Conservation (phyloP, 2,113 vertebrate genomes). For the Tenrec ecaudatus region DNA sequence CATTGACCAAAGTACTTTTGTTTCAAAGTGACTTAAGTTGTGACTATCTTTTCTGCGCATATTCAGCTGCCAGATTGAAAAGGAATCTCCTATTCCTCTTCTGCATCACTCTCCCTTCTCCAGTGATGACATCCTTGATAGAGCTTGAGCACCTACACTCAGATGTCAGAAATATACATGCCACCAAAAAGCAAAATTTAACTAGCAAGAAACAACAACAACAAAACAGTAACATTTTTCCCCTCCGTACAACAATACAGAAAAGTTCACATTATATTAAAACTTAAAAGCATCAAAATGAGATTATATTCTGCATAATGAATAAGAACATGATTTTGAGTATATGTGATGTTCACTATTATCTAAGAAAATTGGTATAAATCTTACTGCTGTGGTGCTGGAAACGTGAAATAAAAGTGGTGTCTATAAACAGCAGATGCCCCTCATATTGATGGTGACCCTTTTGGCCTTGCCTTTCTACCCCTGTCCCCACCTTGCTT, state of each 20-base stretch:
- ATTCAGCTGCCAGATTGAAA: conserved; percentile 44
- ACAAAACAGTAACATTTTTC: background rate
- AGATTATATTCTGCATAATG: conserved; percentile 20
- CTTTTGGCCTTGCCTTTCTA: conserved; percentile 75
- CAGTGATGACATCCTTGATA: conserved; percentile 64
- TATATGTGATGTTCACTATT: conserved; percentile 44
- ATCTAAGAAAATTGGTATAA: background rate
- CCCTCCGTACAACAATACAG: background rate
- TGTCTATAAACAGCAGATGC: conserved; percentile 80
- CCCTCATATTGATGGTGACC: conserved; percentile 75
- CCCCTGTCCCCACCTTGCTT: conserved; percentile 84
- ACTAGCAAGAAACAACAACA: background rate
- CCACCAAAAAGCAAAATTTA: conserved; percentile 16
- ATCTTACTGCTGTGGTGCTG: conserved; percentile 51
- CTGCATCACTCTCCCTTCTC: conserved; percentile 53
- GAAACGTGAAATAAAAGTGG: conserved; percentile 75
- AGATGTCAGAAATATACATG: conserved; percentile 41
- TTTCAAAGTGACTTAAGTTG: no score
- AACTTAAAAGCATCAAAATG: conserved; percentile 66
- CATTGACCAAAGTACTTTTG: no score
- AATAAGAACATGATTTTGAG: conserved; percentile 60
- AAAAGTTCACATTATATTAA: conserved; percentile 46
- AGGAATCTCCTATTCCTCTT: conserved; percentile 67
- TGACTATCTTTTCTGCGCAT: no score
- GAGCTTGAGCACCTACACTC: conserved; percentile 66